These are phyloP conservation scores for Sebastes jordani DNA, from an alignment of 2,797 vertebrate species.

Conservation along the genomic window DNA sequence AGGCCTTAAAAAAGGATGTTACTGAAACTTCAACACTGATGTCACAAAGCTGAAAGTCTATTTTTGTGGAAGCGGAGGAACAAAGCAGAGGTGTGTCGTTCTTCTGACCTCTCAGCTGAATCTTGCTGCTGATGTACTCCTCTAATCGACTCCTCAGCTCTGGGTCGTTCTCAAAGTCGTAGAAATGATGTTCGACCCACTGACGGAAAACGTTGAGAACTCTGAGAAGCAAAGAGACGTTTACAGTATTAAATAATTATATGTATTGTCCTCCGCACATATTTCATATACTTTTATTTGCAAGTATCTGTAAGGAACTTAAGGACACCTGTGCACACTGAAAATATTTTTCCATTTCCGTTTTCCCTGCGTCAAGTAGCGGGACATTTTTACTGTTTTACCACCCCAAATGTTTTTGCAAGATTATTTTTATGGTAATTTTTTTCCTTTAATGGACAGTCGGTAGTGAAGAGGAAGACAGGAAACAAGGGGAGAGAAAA, in stretches of 20 bases:
- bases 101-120: slow-evolving; percentile 86
- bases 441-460: background rate
- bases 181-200: slow-evolving; percentile 99
- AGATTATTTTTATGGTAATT: background rate
- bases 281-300: background rate
- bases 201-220: slow-evolving; percentile 98
- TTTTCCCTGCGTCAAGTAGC: background rate
- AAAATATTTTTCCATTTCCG: background rate
- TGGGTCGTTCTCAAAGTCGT: slow-evolving; percentile 95
- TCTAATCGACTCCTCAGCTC: slow-evolving; percentile 91
- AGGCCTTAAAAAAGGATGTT: too few relatives aligned
- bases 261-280: background rate
- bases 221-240: slow-evolving; percentile 71
- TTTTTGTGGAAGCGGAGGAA: background rate
- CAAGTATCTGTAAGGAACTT: background rate
- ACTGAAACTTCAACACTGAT: background rate
- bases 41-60: background rate
- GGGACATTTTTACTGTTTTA: background rate
- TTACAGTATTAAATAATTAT: background rate
- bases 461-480: background rate
- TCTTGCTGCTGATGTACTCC: slow-evolving; percentile 92
- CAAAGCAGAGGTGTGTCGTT: background rate
- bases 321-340: background rate
- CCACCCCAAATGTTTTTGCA: too few relatives aligned
- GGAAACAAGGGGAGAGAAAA: background rate